These are phyloP conservation scores for Hippoglossus hippoglossus DNA, from an alignment of 2,797 vertebrate species.

Conservation along the genomic window DNA sequence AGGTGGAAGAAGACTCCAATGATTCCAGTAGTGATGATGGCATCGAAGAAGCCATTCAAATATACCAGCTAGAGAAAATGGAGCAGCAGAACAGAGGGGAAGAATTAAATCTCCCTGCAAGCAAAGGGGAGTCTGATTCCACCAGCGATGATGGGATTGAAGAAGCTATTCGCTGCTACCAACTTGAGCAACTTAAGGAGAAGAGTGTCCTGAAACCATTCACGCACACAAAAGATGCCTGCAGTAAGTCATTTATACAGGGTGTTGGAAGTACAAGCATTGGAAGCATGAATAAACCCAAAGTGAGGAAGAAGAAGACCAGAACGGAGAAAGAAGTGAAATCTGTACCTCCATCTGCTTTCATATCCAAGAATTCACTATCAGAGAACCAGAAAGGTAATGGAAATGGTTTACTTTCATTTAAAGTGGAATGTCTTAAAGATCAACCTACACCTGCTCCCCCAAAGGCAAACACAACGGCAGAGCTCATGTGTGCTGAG, in stretches of 20 bases:
- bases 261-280: constrained; percentile 60
- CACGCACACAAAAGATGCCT: constrained; percentile 53
- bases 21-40: constrained; percentile 97
- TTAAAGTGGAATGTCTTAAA: constrained; percentile 58
- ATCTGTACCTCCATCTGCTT: constrained; percentile 24
- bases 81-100: constrained; percentile 67
- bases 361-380: constrained; percentile 50
- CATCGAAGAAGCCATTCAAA: constrained; percentile 96
- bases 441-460: constrained; percentile 58
- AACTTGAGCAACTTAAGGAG: constrained; percentile 89
- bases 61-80: constrained; percentile 91
- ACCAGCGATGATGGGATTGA: constrained; percentile 97
- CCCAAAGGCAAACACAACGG: constrained; percentile 87
- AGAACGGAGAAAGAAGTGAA: constrained; percentile 63
- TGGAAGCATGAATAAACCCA: constrained; percentile 76
- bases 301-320: constrained; percentile 82
- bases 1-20: constrained; percentile 62
- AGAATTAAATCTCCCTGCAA: constrained; percentile 21
- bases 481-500: constrained; percentile 96
- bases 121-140: constrained; percentile 85
- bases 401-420: constrained; percentile 65
- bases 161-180: constrained; percentile 94
- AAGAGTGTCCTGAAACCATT: constrained; percentile 63
- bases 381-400: constrained; percentile 56
- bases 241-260: constrained; percentile 44